Conservation (phyloP, 2,797 vertebrate genomes). For the Xiphorhynchus erythropygius region DNA sequence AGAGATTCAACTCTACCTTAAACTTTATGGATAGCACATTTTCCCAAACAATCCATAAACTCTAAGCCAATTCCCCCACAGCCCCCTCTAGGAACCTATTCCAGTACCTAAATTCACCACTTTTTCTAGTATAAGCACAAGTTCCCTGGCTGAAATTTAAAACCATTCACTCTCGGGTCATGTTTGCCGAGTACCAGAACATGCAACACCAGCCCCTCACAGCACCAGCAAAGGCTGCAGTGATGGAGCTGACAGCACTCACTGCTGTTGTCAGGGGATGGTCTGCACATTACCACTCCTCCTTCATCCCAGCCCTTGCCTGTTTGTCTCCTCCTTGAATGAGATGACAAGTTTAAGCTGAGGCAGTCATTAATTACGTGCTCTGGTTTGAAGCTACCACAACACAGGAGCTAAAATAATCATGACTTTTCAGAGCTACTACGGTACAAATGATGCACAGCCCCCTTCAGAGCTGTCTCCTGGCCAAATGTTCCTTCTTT, state of each 20-base stretch:
- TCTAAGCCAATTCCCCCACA: not conserved
- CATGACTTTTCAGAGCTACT: not conserved
- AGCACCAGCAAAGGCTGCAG: not conserved
- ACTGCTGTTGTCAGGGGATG: not conserved
- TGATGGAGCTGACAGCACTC: not conserved
- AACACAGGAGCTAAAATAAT: not conserved
- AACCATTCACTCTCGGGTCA: not conserved
- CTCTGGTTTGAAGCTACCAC: not conserved
- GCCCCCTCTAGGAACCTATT: not conserved
- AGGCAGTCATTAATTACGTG: not conserved
- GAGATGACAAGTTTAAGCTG: not conserved
- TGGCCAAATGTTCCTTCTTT: not conserved
- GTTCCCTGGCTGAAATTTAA: not conserved
- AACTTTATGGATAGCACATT: not conserved
- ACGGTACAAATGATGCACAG: not conserved
- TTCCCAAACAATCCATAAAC: not conserved
- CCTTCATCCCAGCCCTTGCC: not conserved
- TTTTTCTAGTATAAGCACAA: not conserved
- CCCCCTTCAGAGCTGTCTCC: not conserved
- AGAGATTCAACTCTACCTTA: not conserved
- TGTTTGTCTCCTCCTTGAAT: not conserved
- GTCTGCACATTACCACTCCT: not conserved
- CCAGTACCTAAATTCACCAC: not conserved
- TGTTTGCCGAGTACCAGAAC: not conserved
- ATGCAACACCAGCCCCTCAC: not conserved